Percentiles rank a stretch among this genome's conserved stretches.
Evolutionary conservation across 2,888 invertebrate genomes (phyloP).

Genomic region (Leptopilina syphax): DNA sequence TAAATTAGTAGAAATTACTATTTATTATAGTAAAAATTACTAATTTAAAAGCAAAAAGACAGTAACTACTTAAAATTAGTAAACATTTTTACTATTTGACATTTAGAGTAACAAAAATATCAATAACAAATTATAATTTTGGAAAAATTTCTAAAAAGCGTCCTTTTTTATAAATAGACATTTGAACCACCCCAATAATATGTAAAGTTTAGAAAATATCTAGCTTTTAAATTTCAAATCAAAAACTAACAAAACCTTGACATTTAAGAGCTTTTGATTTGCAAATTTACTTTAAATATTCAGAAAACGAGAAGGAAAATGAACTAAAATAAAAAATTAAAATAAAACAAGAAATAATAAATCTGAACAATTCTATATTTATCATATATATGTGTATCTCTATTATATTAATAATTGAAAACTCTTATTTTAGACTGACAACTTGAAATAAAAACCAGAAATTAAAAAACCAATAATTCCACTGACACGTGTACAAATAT

Average conservation of each 20-base stretch:
- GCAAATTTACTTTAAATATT: neutral
- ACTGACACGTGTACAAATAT: neutral
- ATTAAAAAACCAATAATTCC: neutral
- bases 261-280: neutral
- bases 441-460: neutral
- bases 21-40: too few relatives aligned
- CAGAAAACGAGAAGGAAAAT: neutral
- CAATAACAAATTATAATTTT: too few relatives aligned
- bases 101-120: too few relatives aligned
- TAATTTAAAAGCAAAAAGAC: too few relatives aligned
- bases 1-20: too few relatives aligned
- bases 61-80: too few relatives aligned
- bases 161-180: too few relatives aligned
- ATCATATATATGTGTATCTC: too few relatives aligned
- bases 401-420: neutral
- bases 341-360: neutral
- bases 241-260: neutral
- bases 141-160: too few relatives aligned
- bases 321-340: neutral
- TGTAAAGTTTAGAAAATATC: constrained; percentile 2
- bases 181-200: neutral
- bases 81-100: too few relatives aligned
- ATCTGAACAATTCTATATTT: neutral
- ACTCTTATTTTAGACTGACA: neutral
- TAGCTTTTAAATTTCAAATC: neutral